These are phyloP conservation scores for Lasaia peninsularis DNA, from an alignment of 1,140 invertebrate genomes.

Conservation along the genomic window DNA sequence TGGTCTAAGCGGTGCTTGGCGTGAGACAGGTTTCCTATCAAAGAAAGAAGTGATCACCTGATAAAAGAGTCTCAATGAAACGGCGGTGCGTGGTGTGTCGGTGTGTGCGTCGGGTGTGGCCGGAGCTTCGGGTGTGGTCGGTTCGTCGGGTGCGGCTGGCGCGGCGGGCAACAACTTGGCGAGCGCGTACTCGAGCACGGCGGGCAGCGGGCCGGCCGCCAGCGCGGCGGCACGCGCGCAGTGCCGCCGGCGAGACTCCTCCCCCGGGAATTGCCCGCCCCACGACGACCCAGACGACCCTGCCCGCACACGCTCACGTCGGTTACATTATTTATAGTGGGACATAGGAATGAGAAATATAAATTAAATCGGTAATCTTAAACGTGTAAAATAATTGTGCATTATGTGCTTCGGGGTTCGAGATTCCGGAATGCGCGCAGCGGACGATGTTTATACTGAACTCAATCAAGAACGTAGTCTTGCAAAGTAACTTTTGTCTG, in stretches of 20 bases:
- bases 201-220: slow-evolving; percentile 79
- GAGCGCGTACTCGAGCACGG: slow-evolving; percentile 84
- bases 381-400: too few species aligned
- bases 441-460: too few species aligned
- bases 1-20: too few species aligned
- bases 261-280: slow-evolving; percentile 78
- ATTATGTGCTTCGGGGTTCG: too few species aligned
- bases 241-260: slow-evolving; percentile 78
- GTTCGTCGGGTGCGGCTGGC: slow-evolving; percentile 58
- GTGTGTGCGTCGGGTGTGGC: slow-evolving; percentile 62
- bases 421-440: too few species aligned
- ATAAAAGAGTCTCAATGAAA: slow-evolving; percentile 86
- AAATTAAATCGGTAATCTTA: neutral
- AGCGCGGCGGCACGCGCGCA: slow-evolving; percentile 74
- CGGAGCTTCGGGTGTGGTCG: slow-evolving; percentile 48
- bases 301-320: slow-evolving; percentile 25
- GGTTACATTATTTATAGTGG: too few species aligned
- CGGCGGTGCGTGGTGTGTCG: slow-evolving; percentile 54
- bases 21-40: too few species aligned
- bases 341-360: too few species aligned
- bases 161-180: slow-evolving; percentile 81
- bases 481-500: too few species aligned
- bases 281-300: slow-evolving; percentile 82
- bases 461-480: too few species aligned
- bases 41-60: too few species aligned